Evolutionary conservation across 2,888 invertebrate species (phyloP), one percentile per base, ranked within the genome.

Genomic region (Ophion slaviceki): DNA sequence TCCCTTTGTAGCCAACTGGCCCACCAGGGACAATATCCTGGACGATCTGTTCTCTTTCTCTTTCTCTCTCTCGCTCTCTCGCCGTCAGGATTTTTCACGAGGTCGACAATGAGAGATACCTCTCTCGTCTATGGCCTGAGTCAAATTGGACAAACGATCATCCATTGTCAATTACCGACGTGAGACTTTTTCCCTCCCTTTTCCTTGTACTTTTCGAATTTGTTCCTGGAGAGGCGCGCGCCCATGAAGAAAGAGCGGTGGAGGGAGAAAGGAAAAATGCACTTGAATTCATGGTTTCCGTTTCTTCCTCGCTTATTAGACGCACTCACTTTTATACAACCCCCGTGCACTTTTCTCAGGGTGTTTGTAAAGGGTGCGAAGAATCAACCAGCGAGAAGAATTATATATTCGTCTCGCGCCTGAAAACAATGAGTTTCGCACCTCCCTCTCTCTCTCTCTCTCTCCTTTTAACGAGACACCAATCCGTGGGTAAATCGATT

Each of bases 131-230:
- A 92, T 92, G 89, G 89, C 89, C 86, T 92, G 92, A 82, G 89
- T 90, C 93, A 88, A 92, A 92, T 93, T 89, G 90, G 87, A 91
- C 92, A 91, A 92, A 92, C 91, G 92, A 92, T 90, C 86, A 72
- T 86, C 89, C 87, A 87, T 88, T 91, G 89, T 91, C 91, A 88
- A 87, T 88, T 84, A 87, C 79, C 75, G 86, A 87, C 76, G 81
- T 75, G 75, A 81, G 75, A 70, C 72, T 78, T 71, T 82, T 70
- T 61, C 28, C 47, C 67, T 66, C 47, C 57, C 36, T 64, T 53
- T 67, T 67, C 24, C 68, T 53, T 59, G 61, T 36, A 67, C 76
- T 80, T 79, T 67, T 79, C 36, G 71, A 47, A 36, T 53, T 53
- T 36, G 67, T 83, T 72, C 62, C 66, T 14, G 45, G 40, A 40